phyloP scores from a whole-genome alignment of 2,113 vertebrate genomes.

The Tetrao urogallus region DNA sequence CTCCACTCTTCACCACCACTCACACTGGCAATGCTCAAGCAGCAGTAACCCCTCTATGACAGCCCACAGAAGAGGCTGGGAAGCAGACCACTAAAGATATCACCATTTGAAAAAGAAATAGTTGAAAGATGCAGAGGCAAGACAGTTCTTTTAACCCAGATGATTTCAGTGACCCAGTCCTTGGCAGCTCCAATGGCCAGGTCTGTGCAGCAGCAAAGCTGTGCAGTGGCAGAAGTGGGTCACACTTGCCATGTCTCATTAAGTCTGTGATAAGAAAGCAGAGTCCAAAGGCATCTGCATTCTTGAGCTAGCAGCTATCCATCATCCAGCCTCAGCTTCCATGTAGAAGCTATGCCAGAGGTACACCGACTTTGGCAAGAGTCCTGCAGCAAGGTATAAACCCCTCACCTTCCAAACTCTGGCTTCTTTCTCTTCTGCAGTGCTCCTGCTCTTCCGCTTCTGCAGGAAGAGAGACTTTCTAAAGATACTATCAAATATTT shows the following conservation, averaged over 20 bases:
- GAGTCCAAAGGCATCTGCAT: background rate
- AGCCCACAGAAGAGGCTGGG: background rate
- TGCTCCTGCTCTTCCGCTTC: background rate
- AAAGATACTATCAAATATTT: background rate
- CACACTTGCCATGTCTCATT: background rate
- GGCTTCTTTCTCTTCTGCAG: background rate
- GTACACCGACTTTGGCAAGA: background rate
- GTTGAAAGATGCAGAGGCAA: background rate
- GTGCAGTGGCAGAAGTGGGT: background rate
- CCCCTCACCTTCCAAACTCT: background rate
- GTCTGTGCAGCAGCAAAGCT: background rate
- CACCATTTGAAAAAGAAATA: rapidly evolving
- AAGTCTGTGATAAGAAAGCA: background rate
- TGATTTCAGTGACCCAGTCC: background rate
- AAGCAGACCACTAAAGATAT: background rate
- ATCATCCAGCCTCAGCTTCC: background rate
- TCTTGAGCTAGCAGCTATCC: background rate
- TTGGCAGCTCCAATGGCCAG: background rate
- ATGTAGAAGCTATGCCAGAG: background rate
- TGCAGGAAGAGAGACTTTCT: background rate
- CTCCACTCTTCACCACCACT: background rate
- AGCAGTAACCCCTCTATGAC: background rate
- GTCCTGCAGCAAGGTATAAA: background rate
- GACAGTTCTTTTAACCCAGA: background rate
- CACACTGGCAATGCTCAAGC: background rate